Base-by-base conservation (phyloP, 2,113 vertebrate species). In the Ahaetulla prasina region DNA sequence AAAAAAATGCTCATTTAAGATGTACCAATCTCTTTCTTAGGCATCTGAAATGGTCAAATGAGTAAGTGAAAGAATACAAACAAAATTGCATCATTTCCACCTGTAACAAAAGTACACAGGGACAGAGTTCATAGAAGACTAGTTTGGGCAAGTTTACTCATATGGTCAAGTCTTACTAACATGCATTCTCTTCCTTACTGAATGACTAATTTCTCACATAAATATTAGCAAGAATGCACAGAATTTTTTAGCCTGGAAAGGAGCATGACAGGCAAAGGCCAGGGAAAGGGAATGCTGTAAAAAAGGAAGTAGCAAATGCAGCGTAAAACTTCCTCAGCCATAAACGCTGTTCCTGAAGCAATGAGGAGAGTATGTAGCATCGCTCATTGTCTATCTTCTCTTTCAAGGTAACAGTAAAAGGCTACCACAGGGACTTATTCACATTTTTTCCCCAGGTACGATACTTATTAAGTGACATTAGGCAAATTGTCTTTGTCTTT, bases 91-190 rank as follows among this genome's bases (percentile, higher is more conserved):
- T 91, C 86, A 88, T 88, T 50, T 88, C 35, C 49, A 54, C 45
- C 60, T 91, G 14, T n/a, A 50, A 27, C 85, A 50, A 50, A 89
- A 87, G 39, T 74, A 49, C 85, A 96, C 92, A 94, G 45, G 86
- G 86, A 47, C 18, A 2, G 12, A 1, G 0, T 93, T 93, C 85
- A 74, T 39, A n/a, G 94, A 92, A 93, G 92, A 22, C 84, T 25
- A 88, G 49, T 89, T 63, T 63, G 85, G 25, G 0, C 0, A 0
- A 12, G 60, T 12, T 43, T n/a, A 60, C 91, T 68, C 0, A 0
- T 0, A 87, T 89, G 80, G 74, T 50, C 6, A 2, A 0, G 3
- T 50, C 85, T 89, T 16, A 16, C 87, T 74, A 57, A 52, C n/a
- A 4, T 39, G 30, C 87, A 1, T 20, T 74, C 35, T 1, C 60